Base-by-base conservation (phyloP, 2,888 invertebrate genomes). In the Eupsilia transversa region DNA sequence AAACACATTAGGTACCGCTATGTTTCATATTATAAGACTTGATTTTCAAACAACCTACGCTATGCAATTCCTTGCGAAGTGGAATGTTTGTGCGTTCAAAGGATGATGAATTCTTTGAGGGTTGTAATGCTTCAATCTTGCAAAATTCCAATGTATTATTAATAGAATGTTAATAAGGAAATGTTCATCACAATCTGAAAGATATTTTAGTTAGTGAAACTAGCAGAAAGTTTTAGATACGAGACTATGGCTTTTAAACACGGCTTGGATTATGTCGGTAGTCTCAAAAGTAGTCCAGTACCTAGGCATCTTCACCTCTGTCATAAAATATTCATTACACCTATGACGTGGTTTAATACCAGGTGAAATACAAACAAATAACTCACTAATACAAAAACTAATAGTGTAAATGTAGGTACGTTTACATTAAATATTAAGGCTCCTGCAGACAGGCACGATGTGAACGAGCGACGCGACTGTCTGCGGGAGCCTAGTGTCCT, bases 41-140 rank as follows among this genome's bases (percentile, higher is more conserved):
- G 66, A 72, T 82, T 80, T 72, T 60, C 46, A 38, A 80, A 64
- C 72, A 67, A 72, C 43, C 63, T 57, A 49, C 4, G 17, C 56
- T 52, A 52, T 65, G 59, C 54, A 41, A 64, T 65, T 64, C 66
- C 63, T 77, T 56, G 57, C 9, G n/a, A 17, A 23, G 27, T 14
- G 17, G 46, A 82, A 82, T 81, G 38, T 76, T 63, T 41, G 52
- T 30, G 33, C 23, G 17, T 56, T 66, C 61, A 57, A 52, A 70
- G 52, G 23, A 46, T 33, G 7, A 41, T 41, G 27, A 38, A 80
- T 41, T 59, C 46, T 71, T 67, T 14, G 23, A 14, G 0, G 0
- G n/a, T 14, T 41, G 49, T 56, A 12, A 33, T 38, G 17, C 7
- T 60, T 27, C 4, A n/a, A 23, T 30, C 23, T 17, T 64, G 43